A percentile compares a stretch with the other conserved stretches of the same genome.
phyloP scores from a whole-genome alignment of 2,888 invertebrate species.

The Tiliacea citrago region DNA sequence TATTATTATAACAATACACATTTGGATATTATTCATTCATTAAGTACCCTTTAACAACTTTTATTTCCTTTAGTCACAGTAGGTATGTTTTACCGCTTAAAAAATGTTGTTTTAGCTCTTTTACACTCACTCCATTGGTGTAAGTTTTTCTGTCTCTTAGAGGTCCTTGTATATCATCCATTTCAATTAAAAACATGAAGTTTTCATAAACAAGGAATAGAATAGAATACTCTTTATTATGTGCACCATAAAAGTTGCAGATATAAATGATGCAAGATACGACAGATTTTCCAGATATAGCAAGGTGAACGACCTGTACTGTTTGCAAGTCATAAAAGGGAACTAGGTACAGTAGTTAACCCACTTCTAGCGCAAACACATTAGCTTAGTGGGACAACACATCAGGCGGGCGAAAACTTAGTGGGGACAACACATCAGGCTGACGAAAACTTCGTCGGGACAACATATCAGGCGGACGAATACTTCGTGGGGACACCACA shows the following conservation, averaged over 20 bases:
- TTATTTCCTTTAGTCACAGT: conserved; percentile 21
- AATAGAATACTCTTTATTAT: no score
- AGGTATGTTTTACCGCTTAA: neutral
- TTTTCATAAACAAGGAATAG: neutral
- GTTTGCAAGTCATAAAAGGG: conserved; percentile 55
- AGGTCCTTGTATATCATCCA: neutral
- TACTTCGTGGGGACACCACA: no score
- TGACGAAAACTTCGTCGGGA: no score
- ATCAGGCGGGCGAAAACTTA: conserved; percentile 15
- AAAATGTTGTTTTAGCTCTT: neutral
- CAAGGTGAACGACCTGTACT: conserved; percentile 52
- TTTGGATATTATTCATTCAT: conserved; percentile 4
- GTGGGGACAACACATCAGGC: no score
- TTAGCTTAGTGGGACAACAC: conserved; percentile 35
- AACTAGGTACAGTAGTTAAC: conserved; percentile 59
- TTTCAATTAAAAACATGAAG: neutral
- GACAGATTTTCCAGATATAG: conserved; percentile 35
- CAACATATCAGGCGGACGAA: no score
- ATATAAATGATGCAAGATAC: neutral
- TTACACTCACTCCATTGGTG: no score
- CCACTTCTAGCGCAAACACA: conserved; percentile 60
- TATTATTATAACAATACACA: conserved; percentile 27
- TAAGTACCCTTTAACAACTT: conserved; percentile 26
- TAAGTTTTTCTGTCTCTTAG: neutral
- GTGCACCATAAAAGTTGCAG: no score